Conservation (phyloP, 2,113 vertebrate species). For the Etheostoma cragini region DNA sequence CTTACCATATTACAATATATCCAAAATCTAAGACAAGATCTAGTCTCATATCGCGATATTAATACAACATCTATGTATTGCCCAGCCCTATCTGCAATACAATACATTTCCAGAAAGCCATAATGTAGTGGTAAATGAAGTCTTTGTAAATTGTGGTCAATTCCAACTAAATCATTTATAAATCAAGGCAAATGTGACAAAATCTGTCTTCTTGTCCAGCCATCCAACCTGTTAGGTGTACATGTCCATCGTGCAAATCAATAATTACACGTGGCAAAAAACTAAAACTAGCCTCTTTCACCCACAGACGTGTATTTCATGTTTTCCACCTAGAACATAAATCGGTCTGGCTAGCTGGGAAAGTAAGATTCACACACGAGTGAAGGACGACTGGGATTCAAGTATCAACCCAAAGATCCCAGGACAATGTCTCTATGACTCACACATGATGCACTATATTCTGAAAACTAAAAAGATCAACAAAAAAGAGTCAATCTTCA, state of each 20-base stretch:
- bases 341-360: neutral
- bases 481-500: neutral
- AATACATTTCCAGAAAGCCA: neutral
- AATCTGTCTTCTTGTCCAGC: neutral
- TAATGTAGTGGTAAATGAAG: neutral
- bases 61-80: no score
- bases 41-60: no score
- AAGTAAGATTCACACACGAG: neutral
- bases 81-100: neutral
- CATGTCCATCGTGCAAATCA: no score
- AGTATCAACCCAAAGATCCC: neutral
- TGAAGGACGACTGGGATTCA: neutral
- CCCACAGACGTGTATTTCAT: neutral
- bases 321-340: neutral
- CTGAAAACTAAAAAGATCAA: neutral
- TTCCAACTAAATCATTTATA: neutral
- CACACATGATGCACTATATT: constrained; percentile 7
- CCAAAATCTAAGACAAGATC: no score
- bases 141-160: neutral
- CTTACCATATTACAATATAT: no score
- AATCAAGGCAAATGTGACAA: neutral
- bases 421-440: neutral
- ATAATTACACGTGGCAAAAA: no score
- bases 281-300: neutral
- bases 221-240: neutral